A percentile compares a stretch with the other conserved stretches of the same genome.
Conservation (phyloP, 2,888 invertebrate species). For the Lissonota sp. region DNA sequence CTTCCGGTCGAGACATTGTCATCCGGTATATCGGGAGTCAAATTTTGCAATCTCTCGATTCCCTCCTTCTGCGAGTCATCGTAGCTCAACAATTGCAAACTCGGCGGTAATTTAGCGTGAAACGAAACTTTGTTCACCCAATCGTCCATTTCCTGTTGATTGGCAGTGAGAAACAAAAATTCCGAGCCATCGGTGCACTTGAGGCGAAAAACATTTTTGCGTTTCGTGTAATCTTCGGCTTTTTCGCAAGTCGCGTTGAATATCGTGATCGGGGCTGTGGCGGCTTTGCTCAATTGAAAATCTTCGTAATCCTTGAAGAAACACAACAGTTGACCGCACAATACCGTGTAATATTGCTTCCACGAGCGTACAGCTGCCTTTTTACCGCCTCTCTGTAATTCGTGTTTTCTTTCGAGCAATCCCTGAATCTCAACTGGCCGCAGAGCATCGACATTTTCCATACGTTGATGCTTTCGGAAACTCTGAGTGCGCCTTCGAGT, state of each 20-base stretch:
- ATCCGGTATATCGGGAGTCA: slow-evolving; percentile 75
- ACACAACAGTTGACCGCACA: slow-evolving; percentile 98
- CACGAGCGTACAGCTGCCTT: slow-evolving; percentile 97
- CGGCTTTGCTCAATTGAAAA: slow-evolving; percentile 94
- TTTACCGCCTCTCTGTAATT: slow-evolving; percentile 96
- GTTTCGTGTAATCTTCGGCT: slow-evolving; percentile 97
- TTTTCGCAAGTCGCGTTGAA: slow-evolving; percentile 92
- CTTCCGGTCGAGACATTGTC: slow-evolving; percentile 82
- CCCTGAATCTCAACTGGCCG: slow-evolving; percentile 97
- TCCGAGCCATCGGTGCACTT: slow-evolving; percentile 95
- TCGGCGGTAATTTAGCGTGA: slow-evolving; percentile 96
- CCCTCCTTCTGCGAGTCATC: slow-evolving; percentile 86
- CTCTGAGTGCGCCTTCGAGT: slow-evolving; percentile 95
- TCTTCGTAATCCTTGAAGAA: slow-evolving; percentile 98
- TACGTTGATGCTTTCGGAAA: slow-evolving; percentile 90
- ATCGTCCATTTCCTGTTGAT: slow-evolving; percentile 91
- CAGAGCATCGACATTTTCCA: slow-evolving; percentile 86
- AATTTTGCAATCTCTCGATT: slow-evolving; percentile 73
- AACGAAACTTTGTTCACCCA: slow-evolving; percentile 97
- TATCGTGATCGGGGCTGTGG: slow-evolving; percentile 91
- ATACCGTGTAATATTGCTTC: slow-evolving; percentile 97
- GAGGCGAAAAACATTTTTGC: slow-evolving; percentile 96
- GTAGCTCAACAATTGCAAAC: slow-evolving; percentile 94
- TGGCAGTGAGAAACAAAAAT: slow-evolving; percentile 93
- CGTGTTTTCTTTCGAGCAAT: slow-evolving; percentile 96